Conservation (phyloP, 2,888 invertebrate genomes). For the Drosophila leonis region DNA sequence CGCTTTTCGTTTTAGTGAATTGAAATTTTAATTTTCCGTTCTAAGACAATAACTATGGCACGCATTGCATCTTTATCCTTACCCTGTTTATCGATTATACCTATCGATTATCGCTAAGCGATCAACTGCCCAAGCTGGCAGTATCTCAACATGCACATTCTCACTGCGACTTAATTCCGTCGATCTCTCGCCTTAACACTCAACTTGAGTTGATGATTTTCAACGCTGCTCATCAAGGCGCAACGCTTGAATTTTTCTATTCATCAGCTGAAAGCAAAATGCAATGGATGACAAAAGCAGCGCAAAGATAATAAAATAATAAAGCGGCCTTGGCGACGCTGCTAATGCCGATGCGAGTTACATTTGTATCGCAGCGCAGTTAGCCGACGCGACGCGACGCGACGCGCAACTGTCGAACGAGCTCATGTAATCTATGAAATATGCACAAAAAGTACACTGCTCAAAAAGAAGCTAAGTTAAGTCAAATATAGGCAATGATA, state of each 20-base stretch:
- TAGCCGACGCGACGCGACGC: constrained; percentile 22
- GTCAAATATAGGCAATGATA: too few relatives aligned
- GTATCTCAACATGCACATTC: neutral
- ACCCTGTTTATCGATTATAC: neutral
- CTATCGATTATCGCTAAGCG: neutral
- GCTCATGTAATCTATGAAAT: constrained; percentile 4
- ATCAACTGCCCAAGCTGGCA: neutral
- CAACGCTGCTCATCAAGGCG: constrained; percentile 14
- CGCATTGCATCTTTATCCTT: too few relatives aligned
- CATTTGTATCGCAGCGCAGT: constrained; percentile 54
- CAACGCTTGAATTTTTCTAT: constrained; percentile 62
- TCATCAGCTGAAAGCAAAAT: constrained; percentile 69
- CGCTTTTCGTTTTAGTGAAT: too few relatives aligned
- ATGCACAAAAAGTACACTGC: neutral
- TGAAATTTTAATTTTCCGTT: too few relatives aligned
- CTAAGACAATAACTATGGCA: too few relatives aligned
- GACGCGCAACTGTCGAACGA: constrained; percentile 4
- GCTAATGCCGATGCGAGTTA: constrained; percentile 51
- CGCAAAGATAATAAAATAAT: constrained; percentile 55
- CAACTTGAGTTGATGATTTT: neutral
- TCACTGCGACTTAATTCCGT: neutral
- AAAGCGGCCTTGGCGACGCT: constrained; percentile 55
- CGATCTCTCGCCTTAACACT: neutral
- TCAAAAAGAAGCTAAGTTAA: neutral
- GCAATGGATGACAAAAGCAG: constrained; percentile 39